A percentile compares a stretch with the other conserved stretches of the same genome.
Evolutionary conservation across 2,797 vertebrate species (phyloP).

Genomic region (Fistularia tabacaria): DNA sequence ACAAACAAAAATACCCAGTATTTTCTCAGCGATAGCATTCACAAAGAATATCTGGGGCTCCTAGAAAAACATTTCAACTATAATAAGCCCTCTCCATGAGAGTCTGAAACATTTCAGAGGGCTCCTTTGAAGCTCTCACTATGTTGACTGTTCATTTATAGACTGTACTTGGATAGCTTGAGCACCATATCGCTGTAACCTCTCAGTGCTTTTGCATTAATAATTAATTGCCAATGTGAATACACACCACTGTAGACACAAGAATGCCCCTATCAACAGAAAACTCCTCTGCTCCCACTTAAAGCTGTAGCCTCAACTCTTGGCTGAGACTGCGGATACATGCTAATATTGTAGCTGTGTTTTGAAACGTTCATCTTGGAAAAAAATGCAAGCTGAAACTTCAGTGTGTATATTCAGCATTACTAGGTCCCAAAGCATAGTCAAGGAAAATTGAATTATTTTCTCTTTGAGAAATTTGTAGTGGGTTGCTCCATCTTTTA

Average conservation of each 20-base stretch:
- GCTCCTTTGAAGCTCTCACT: slow-evolving; percentile 72
- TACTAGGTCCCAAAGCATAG: too few species aligned
- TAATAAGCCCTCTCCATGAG: slow-evolving; percentile 75
- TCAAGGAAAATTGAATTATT: too few species aligned
- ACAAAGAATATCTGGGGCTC: slow-evolving; percentile 73
- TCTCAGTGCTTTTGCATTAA: slow-evolving; percentile 74
- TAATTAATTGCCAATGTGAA: slow-evolving; percentile 75
- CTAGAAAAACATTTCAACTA: slow-evolving; percentile 73
- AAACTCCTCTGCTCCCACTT: slow-evolving; percentile 57
- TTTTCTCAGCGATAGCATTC: slow-evolving; percentile 65
- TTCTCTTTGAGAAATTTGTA: too few species aligned
- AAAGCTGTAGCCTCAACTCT: slow-evolving; percentile 39
- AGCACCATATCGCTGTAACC: slow-evolving; percentile 71
- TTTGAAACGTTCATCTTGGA: too few species aligned
- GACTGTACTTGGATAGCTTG: slow-evolving; percentile 69
- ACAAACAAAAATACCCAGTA: slow-evolving; percentile 63
- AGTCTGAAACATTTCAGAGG: slow-evolving; percentile 67
- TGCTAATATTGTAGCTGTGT: not conserved
- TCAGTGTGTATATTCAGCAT: too few species aligned
- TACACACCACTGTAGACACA: slow-evolving; percentile 75
- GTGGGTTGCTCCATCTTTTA: slow-evolving; percentile 35
- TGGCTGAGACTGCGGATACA: not conserved
- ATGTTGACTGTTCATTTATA: slow-evolving; percentile 70
- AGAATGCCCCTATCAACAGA: slow-evolving; percentile 69
- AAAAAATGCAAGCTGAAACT: too few species aligned